Percentiles rank a stretch among this genome's conserved stretches.
Evolutionary conservation across 2,113 vertebrate genomes (phyloP).

Genomic region (Alosa alosa): DNA sequence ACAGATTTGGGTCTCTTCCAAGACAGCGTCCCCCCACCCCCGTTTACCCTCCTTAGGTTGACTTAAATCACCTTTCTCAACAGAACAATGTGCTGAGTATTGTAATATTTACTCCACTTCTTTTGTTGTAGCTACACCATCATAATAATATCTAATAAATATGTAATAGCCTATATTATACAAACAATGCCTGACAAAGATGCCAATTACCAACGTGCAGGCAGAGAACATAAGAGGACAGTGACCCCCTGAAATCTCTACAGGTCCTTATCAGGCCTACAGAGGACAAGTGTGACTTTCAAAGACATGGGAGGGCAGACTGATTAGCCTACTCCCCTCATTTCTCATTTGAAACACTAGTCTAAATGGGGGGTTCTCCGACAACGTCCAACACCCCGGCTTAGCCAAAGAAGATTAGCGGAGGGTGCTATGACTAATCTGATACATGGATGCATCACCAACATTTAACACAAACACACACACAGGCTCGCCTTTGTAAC

Average conservation of each 20-base stretch:
- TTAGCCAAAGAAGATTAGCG: constrained; percentile 51
- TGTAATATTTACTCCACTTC: not conserved
- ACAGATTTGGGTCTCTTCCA: not conserved
- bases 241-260: not conserved
- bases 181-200: too few relatives aligned
- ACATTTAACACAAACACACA: not conserved
- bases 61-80: not conserved
- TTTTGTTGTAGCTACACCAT: not conserved
- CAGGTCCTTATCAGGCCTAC: not conserved
- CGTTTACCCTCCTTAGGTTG: not conserved
- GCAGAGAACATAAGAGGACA: not conserved
- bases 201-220: not conserved
- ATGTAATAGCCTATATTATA: not conserved
- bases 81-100: not conserved
- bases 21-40: not conserved
- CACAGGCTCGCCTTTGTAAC: not conserved
- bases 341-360: not conserved
- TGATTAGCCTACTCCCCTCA: not conserved
- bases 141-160: not conserved
- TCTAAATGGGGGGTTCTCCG: not conserved
- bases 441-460: not conserved
- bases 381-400: constrained; percentile 41
- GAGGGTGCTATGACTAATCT: constrained; percentile 18
- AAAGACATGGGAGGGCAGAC: not conserved
- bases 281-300: not conserved